Evolutionary conservation across 2,113 vertebrate genomes (phyloP), one percentile per base, ranked within the genome.

Genomic region (Gila orcuttii): DNA sequence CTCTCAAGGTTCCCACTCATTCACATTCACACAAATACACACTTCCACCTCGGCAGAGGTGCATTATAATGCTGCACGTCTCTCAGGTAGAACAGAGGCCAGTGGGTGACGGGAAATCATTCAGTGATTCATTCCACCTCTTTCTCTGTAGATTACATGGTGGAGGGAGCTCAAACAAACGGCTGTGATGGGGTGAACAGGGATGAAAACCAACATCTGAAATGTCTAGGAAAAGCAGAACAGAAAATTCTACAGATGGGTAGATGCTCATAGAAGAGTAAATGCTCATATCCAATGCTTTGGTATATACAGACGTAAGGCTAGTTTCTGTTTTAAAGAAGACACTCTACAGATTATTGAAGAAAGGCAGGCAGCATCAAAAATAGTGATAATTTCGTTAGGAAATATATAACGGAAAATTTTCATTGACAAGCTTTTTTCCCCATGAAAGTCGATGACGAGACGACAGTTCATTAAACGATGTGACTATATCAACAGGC

Each of bases 91-190:
- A 71, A 66, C 33, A n/a, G 19, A 62, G 87, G 85, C 25, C 77
- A 75, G 31, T 12, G 25, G 64, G 71, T 86, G 82, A 90, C 85
- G 87, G 89, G 64, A 93, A 93, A 92, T 90, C 90, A 82, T 90
- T 92, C 83, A 87, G 86, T 90, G 89, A 92, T 92, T 91, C 86
- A 90, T 90, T 74, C 78, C 85, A 81, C 83, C 88, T 91, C 79
- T 50, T 85, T 87, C 90, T 89, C 69, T 62, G 45, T 19, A 71
- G 88, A 89, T 92, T 86, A 91, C 87, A 83, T 47, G 19, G 82
- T 45, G 81, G 60, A 88, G 74, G 47, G 85, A 82, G 79, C 47
- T 31, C 75, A 55, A 42, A n/a, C n/a, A 50, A 50, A 75, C 13
- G 15, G 45, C 73, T 50, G n/a, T 50, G 36, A 73, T 75, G 1